Evolutionary conservation across 2,888 invertebrate species (phyloP).

Genomic region (Thereva unica): DNA sequence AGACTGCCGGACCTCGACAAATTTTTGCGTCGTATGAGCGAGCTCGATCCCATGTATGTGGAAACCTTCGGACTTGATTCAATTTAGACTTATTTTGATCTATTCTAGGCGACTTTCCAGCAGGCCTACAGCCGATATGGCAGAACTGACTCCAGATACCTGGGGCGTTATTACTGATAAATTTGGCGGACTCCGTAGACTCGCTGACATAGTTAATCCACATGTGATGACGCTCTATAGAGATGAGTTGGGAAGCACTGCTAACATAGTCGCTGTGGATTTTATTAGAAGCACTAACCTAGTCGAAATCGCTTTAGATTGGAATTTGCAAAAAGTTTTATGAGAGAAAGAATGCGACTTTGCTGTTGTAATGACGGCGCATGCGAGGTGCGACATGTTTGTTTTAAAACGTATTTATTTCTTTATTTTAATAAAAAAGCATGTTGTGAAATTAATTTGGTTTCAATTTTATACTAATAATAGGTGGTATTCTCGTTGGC

Average conservation of each 20-base stretch:
- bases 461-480: no score
- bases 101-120: constrained; percentile 49
- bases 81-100: constrained; percentile 7
- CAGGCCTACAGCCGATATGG: constrained; percentile 66
- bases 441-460: no score
- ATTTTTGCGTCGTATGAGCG: constrained; percentile 58
- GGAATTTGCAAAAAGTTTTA: constrained; percentile 50
- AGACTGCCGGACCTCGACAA: constrained; percentile 60
- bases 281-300: constrained; percentile 66
- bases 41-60: constrained; percentile 52
- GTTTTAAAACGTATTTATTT: background rate
- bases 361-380: background rate
- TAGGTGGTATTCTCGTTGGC: no score
- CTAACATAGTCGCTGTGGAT: constrained; percentile 68
- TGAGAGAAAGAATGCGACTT: background rate
- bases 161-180: constrained; percentile 64
- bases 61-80: background rate
- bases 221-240: constrained; percentile 64
- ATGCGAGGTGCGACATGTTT: background rate
- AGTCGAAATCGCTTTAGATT: constrained; percentile 59
- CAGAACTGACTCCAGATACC: constrained; percentile 68
- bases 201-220: constrained; percentile 67
- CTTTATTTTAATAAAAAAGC: no score
- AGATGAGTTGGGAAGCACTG: constrained; percentile 58
- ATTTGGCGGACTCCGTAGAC: constrained; percentile 64